Percentiles rank a stretch among this genome's conserved stretches.
These are phyloP conservation scores for Oryzias curvinotus DNA, from an alignment of 2,113 vertebrate species.

Conservation along the genomic window DNA sequence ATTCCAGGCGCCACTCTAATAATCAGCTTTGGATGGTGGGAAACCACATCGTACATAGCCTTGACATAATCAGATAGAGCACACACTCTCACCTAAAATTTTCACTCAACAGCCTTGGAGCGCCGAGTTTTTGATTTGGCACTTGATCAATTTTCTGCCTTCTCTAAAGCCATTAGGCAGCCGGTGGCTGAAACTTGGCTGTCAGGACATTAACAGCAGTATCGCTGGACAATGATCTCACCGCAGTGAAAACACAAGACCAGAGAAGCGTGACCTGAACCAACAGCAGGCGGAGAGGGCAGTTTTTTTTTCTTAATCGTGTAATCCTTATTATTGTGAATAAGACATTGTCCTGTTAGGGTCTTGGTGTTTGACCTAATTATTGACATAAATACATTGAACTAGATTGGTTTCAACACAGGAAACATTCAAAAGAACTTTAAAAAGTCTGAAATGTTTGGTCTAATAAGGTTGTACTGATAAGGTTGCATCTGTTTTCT, in stretches of 20 bases:
- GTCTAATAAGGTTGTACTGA: no score
- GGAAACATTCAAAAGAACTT: no score
- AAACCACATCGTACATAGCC: slow-evolving; percentile 9
- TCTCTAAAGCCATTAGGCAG: slow-evolving; percentile 68
- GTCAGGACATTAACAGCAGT: slow-evolving; percentile 28
- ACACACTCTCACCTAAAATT: slow-evolving; percentile 37
- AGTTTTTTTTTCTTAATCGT: background rate
- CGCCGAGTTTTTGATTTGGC: slow-evolving; percentile 51
- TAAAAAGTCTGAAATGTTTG: no score
- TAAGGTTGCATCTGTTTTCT: no score
- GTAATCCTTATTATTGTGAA: background rate
- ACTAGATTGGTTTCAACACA: no score
- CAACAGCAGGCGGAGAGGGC: slow-evolving; percentile 1
- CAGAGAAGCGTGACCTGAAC: slow-evolving; percentile 16
- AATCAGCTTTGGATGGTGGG: slow-evolving; percentile 24
- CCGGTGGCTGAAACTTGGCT: slow-evolving; percentile 38
- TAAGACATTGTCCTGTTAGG: background rate
- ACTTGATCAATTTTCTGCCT: slow-evolving; percentile 67
- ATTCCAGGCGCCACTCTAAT: slow-evolving; percentile 23
- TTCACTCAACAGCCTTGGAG: slow-evolving; percentile 37
- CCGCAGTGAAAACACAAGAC: slow-evolving; percentile 38
- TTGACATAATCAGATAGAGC: slow-evolving; percentile 26
- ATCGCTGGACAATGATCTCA: slow-evolving; percentile 46
- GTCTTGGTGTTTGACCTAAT: background rate
- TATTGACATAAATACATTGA: no score